These are phyloP conservation scores for Apis mellifera DNA, from an alignment of 1,140 invertebrate species.

Conservation along the genomic window DNA sequence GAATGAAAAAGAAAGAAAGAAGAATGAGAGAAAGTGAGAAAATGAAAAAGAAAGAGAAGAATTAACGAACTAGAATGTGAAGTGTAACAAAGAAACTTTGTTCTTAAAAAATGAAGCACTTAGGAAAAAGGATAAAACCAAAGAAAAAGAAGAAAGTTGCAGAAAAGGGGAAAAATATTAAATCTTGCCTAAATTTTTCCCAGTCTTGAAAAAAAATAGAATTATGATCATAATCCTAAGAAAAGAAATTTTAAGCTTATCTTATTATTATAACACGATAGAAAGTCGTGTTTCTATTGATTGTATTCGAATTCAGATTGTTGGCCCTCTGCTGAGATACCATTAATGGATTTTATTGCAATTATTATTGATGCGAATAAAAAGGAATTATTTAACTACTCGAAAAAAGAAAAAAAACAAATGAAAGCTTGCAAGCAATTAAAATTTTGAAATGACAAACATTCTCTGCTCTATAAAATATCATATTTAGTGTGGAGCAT, in stretches of 20 bases:
- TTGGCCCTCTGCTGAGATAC: not conserved
- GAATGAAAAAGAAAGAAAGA: not conserved
- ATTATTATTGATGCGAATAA: not conserved
- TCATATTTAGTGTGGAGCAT: not conserved
- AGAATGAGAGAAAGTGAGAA: not conserved
- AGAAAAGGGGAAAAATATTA: not conserved
- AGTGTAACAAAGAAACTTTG: conserved; percentile 12
- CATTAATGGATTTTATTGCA: not conserved
- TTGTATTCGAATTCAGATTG: not conserved
- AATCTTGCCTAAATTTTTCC: conserved; percentile 73
- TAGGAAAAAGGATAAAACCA: not conserved
- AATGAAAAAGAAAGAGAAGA: not conserved
- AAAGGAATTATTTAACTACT: not conserved
- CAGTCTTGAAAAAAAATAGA: conserved; percentile 41
- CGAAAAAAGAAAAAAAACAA: no score
- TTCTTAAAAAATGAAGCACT: not conserved
- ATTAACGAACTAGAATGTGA: not conserved
- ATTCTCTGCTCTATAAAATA: not conserved
- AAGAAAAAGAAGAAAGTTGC: not conserved
- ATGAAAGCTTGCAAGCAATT: not conserved
- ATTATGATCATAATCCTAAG: conserved; percentile 61
- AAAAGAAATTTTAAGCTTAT: conserved; percentile 58
- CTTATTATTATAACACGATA: not conserved
- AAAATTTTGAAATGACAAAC: not conserved
- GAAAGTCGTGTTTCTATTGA: not conserved